Base-by-base conservation (phyloP, 2,113 vertebrate species). In the Ardeotis arabs region DNA sequence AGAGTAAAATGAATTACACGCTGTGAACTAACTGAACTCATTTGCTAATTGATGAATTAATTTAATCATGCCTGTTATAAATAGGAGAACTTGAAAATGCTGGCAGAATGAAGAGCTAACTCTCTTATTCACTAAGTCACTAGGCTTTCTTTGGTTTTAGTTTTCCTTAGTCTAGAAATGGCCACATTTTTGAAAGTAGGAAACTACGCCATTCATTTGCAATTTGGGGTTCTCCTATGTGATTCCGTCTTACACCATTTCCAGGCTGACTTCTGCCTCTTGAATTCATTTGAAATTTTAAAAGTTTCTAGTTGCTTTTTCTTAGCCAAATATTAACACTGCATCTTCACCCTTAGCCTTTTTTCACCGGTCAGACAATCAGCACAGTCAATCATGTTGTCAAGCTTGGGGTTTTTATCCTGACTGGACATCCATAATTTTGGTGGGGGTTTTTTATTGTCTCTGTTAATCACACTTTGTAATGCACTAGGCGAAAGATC, bases 11-110 rank as follows among this genome's bases (percentile, higher is more conserved):
- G 68, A 95, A 89, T 90, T 90, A 27, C 73, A 27, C 0, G 2
- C 91, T 10, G 8, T 78, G 91, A 95, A 75, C 80, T 86, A 84
- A 81, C 56, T 78, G 94, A 95, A 81, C 89, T 94, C 77, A 84
- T 88, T 92, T 89, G 60, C 76, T 91, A 81, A 93, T 95, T 89
- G 86, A 89, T 86, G 47, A 91, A 94, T 96, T 95, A 93, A 86
- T 93, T 95, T 76, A 64, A 63, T 94, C 56, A 27, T 47, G 64
- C 47, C 76, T 92, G 33, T 59, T 87, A 24, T 9, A 52, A 80
- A 81, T n/a, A 68, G 80, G 72, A 84, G 50, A 66, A 39, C 50
- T 77, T 4, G 1, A 47, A 35, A 35, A 88, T 33, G 23, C n/a
- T 21, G 24, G 31, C 63, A 58, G 63, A 70, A 77, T 58, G 31